Evolutionary conservation across 2,888 invertebrate genomes (phyloP), one percentile per base, ranked within the genome.

Genomic region (Apantesis nais): DNA sequence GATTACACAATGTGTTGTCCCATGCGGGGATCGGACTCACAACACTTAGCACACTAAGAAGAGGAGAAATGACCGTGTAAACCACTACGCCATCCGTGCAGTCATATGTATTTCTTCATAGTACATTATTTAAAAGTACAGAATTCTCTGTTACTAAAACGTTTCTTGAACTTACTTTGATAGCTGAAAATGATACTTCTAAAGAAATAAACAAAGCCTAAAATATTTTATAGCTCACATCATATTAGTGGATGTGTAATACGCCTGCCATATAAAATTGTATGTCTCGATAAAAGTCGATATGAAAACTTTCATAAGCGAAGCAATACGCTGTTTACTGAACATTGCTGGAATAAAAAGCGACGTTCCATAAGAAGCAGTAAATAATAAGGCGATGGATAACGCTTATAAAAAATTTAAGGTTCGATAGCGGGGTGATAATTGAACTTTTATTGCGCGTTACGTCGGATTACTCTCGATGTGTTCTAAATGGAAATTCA

Each of bases 261-360:
- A 78, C 73, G 71, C 73, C 73, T 74, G 70, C 76, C 74, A 79
- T 83, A 83, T 81, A 77, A 81, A 80, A 82, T 80, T 80, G 81
- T 80, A 79, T 80, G 79, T 82, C 81, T 80, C 86, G 82, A 86
- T 88, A 86, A 86, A 85, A 80, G 78, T 75, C 83, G 81, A 86
- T 86, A 88, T 87, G 87, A 87, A 86, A 88, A 86, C 79, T 88
- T 88, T 88, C 84, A 88, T 88, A 88, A 83, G 82, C 75, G 75
- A 77, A 80, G 82, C 83, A 82, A 85, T 87, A 83, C 79, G 70
- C 74, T 74, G 80, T 85, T 86, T 86, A 84, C 81, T 84, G 79
- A 81, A 82, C 81, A 81, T 76, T 52, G 77, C 76, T 80, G 74
- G 76, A 80, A 85, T 85, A 85, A 86, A 83, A 79, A 75, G 78